A percentile compares a stretch with the other conserved stretches of the same genome.
Evolutionary conservation across 2,113 vertebrate genomes (phyloP).

Genomic region (Silurus glanis): DNA sequence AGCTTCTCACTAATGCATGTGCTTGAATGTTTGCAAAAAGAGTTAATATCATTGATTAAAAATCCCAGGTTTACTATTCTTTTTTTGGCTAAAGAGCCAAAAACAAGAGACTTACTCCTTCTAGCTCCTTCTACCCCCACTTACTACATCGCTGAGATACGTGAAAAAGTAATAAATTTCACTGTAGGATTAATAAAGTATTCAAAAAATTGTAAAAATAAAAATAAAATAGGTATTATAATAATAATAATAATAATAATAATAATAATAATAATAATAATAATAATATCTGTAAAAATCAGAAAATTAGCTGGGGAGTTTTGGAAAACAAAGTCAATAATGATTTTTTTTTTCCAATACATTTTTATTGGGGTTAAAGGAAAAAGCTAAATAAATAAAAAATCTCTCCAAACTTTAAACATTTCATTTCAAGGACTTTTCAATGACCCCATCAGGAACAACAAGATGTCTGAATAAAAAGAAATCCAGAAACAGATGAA

Average conservation of each 20-base stretch:
- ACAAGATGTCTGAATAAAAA: background rate
- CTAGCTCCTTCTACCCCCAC: background rate
- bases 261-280: background rate
- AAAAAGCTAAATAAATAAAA: no score
- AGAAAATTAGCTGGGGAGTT: background rate
- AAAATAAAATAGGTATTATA: no score
- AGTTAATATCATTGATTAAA: constrained; percentile 17
- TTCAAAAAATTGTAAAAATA: no score
- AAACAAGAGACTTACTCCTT: constrained; percentile 12
- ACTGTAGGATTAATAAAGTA: no score
- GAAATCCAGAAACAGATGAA: background rate
- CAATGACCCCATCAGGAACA: background rate
- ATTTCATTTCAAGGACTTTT: background rate
- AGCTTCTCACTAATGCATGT: background rate
- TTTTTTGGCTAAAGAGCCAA: constrained; percentile 19
- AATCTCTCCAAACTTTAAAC: background rate
- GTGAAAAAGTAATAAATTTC: no score
- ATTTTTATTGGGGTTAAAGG: background rate
- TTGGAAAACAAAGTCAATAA: background rate
- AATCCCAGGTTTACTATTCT: constrained; percentile 16
- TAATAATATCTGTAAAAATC: background rate
- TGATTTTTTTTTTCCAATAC: background rate
- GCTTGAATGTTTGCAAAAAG: background rate
- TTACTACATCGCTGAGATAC: background rate
- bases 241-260: no score